phyloP scores from a whole-genome alignment of 2,888 invertebrate species.

The Limenitis camilla region DNA sequence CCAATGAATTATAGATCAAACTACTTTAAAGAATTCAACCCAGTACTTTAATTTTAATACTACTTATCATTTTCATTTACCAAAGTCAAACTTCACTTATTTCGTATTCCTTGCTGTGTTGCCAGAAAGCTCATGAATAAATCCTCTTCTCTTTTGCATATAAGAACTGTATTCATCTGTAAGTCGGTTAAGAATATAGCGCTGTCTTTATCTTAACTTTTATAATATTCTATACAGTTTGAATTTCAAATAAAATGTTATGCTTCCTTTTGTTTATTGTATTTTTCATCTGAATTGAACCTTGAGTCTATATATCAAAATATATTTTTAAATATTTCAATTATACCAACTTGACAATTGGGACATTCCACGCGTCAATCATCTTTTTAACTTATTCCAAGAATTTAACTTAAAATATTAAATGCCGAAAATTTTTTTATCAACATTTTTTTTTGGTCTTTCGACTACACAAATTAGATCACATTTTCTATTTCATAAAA shows the following conservation, averaged over 20 bases:
- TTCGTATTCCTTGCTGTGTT: constrained; percentile 17
- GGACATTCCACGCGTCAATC: no score
- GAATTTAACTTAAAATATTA: no score
- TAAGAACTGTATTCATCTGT: constrained; percentile 13
- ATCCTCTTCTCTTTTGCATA: constrained; percentile 11
- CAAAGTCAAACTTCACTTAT: constrained; percentile 16
- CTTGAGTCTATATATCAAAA: neutral
- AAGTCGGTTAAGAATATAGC: constrained; percentile 6
- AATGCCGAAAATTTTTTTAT: no score
- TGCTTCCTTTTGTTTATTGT: neutral
- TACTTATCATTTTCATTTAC: constrained; percentile 4
- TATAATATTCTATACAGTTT: constrained; percentile 1
- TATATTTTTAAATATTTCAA: no score
- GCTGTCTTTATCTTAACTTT: constrained; percentile 7
- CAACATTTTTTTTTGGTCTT: no score
- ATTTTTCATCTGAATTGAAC: neutral
- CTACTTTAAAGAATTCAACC: neutral
- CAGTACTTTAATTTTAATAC: neutral
- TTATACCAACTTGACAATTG: no score
- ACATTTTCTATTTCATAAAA: no score
- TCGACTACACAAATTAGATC: no score
- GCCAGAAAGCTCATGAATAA: constrained; percentile 18
- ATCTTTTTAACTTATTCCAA: no score
- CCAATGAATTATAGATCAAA: no score
- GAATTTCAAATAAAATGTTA: constrained; percentile 1